A percentile compares a stretch with the other conserved stretches of the same genome.
Conservation (phyloP, 2,888 invertebrate genomes). For the Lithodes maja region DNA sequence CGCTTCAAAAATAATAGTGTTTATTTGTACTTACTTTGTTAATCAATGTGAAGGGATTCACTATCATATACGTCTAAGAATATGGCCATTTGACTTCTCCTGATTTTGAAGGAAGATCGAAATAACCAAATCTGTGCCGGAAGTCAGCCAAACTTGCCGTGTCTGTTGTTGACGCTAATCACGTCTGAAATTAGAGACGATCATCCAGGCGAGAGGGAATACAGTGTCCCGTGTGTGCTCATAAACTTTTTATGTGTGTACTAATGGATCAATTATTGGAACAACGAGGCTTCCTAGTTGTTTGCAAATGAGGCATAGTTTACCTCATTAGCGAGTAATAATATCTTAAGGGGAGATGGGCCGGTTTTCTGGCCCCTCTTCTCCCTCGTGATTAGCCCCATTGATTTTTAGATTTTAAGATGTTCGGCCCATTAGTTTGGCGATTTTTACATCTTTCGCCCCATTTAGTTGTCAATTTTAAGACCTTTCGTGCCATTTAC, state of each 20-base stretch:
- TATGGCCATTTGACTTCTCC: too few relatives aligned
- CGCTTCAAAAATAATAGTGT: too few relatives aligned
- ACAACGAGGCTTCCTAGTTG: not conserved
- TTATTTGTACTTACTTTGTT: too few relatives aligned
- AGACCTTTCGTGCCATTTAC: too few relatives aligned
- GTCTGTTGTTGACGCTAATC: slow-evolving; percentile 34
- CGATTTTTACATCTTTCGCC: too few relatives aligned
- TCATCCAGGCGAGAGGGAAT: slow-evolving; percentile 35
- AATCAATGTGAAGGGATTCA: too few relatives aligned
- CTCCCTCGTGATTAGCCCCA: too few relatives aligned
- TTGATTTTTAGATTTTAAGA: too few relatives aligned
- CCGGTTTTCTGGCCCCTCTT: too few relatives aligned
- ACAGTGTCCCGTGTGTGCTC: slow-evolving; percentile 36
- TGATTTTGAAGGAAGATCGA: not conserved
- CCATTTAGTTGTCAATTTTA: too few relatives aligned
- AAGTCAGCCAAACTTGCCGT: not conserved
- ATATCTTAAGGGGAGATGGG: not conserved
- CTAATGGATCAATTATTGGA: slow-evolving; percentile 32
- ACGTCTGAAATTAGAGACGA: slow-evolving; percentile 35
- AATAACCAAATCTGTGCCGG: not conserved
- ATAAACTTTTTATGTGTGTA: slow-evolving; percentile 33
- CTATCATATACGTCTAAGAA: too few relatives aligned
- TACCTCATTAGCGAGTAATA: slow-evolving; percentile 10
- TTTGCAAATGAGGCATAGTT: slow-evolving; percentile 12
- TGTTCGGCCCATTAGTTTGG: too few relatives aligned